phyloP scores from a whole-genome alignment of 2,888 invertebrate genomes.

The Molorchus minor region DNA sequence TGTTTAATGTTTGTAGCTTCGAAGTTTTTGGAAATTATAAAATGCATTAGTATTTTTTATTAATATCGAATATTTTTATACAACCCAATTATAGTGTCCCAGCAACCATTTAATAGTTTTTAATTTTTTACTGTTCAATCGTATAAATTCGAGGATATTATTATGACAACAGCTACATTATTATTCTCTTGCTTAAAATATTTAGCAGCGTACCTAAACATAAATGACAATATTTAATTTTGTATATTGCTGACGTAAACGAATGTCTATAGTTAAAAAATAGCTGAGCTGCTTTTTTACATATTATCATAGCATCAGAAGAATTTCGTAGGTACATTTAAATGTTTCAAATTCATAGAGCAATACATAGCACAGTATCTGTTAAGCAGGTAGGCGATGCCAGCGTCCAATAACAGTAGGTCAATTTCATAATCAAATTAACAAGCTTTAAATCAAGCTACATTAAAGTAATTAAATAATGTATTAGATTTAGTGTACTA shows the following conservation, averaged over 20 bases:
- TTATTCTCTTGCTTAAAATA: slow-evolving; percentile 1
- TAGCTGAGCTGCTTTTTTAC: slow-evolving; percentile 4
- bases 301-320: neutral
- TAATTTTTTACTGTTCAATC: neutral
- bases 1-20: too few relatives aligned
- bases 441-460: too few relatives aligned
- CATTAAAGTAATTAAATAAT: too few relatives aligned
- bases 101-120: neutral
- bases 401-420: too few relatives aligned
- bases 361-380: too few relatives aligned
- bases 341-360: neutral
- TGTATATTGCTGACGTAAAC: slow-evolving; percentile 6
- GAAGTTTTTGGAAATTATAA: too few relatives aligned
- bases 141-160: neutral
- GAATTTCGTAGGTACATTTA: neutral
- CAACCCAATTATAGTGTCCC: neutral
- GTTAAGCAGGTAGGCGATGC: too few relatives aligned
- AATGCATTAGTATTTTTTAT: too few relatives aligned
- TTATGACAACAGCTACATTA: neutral
- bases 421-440: too few relatives aligned
- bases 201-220: neutral
- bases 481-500: too few relatives aligned
- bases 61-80: too few relatives aligned
- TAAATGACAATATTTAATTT: slow-evolving; percentile 7
- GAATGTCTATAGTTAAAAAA: neutral